Percentiles rank a stretch among this genome's conserved stretches.
Conservation (phyloP, 2,888 invertebrate genomes). For the Teleogryllus oceanicus region DNA sequence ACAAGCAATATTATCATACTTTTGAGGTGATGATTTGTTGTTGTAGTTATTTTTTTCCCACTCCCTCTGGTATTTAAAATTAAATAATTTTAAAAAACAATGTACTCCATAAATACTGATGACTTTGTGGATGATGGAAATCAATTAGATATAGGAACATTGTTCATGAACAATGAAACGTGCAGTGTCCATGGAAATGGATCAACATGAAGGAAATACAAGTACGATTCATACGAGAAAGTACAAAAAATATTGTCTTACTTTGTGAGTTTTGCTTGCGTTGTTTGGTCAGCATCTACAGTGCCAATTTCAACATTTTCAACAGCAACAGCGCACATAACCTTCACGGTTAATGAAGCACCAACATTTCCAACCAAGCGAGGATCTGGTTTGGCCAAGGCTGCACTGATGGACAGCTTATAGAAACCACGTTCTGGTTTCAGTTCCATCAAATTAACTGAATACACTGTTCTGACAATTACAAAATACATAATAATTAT, state of each 20-base stretch:
- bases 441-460: conserved; percentile 70
- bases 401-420: conserved; percentile 71
- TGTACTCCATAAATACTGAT: no score
- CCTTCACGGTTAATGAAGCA: conserved; percentile 58
- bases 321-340: conserved; percentile 72
- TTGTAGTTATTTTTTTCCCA: no score
- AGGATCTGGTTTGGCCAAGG: conserved; percentile 58
- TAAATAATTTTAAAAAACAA: no score
- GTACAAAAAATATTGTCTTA: conserved; percentile 43
- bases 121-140: no score
- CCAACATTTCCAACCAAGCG: conserved; percentile 54
- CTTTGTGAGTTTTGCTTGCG: conserved; percentile 70
- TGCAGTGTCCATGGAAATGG: no score
- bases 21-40: no score
- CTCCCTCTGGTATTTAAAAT: no score
- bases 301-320: conserved; percentile 80
- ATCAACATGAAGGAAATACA: no score
- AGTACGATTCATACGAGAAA: conserved; percentile 20
- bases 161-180: no score
- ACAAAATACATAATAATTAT: not conserved
- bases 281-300: conserved; percentile 85
- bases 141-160: no score
- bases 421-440: conserved; percentile 84
- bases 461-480: conserved; percentile 60
- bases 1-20: no score